Base-by-base conservation (phyloP, 2,797 vertebrate genomes). In the Thripadectes ignobilis region DNA sequence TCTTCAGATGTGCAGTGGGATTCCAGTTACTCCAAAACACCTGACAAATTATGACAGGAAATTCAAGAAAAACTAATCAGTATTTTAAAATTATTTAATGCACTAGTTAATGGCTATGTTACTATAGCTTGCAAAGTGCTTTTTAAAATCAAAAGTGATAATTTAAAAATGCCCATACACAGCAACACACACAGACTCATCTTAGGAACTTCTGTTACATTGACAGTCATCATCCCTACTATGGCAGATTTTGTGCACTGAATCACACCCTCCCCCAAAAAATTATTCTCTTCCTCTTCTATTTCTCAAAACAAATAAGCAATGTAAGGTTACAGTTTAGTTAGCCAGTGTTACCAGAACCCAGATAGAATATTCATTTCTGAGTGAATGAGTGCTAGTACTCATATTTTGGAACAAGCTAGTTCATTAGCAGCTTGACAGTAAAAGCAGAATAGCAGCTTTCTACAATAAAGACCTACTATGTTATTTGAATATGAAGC, bases 61-160 rank as follows among this genome's bases (percentile, higher is more conserved):
- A 95, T 78, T 62, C n/a, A 93, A 94, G 77, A 94, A 95, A 87
- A 95, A 90, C 24, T 71, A 92, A 85, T 75, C 85, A 81, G 69
- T 86, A 39, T 72, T 88, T 91, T 7, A 65, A 88, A 81, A 68
- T n/a, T 36, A 78, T 61, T 88, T 93, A 89, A 94, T 41, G 19
- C 67, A 87, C 21, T 29, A 86, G 66, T 71, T 85, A 88, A 88
- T 59, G 62, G 77, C 82, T 46, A 41, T 19, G 12, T 15, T 78
- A 41, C 76, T 79, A 46, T 16, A 74, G 79, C 41, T 62, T 66
- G 69, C 72, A 86, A 78, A 69, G 55, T 54, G 16, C 39, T 73
- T 94, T 91, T 71, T 68, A 68, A 87, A 84, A 84, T 80, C 87
- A 94, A 73, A 92, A 82, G 68, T 29, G 63, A 69, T 39, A 48